A percentile compares a stretch with the other conserved stretches of the same genome.
Conservation (phyloP, 2,888 invertebrate genomes). For the Eumerus sabulonum region DNA sequence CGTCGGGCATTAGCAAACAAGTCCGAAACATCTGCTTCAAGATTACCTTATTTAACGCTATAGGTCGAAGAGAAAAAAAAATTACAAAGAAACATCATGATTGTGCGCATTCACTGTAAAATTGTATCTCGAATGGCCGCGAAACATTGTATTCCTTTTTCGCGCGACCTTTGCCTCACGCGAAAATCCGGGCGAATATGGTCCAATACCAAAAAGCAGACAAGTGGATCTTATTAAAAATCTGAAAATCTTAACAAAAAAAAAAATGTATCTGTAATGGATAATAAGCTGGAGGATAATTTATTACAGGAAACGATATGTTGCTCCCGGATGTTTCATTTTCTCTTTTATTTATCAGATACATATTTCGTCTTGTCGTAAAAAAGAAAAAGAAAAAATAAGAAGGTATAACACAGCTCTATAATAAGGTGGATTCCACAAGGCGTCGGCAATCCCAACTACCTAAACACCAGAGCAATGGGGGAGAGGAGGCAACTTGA, state of each 20-base stretch:
- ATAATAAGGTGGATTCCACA: conserved; percentile 38
- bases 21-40: conserved; percentile 9
- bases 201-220: conserved; percentile 23
- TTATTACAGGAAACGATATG: conserved; percentile 56
- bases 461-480: conserved; percentile 10
- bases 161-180: conserved; percentile 8
- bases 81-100: neutral
- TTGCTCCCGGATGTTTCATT: conserved; percentile 24
- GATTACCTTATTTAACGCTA: conserved; percentile 29
- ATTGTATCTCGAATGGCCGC: conserved; percentile 37
- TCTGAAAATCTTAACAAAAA: conserved; percentile 38
- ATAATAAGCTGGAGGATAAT: conserved; percentile 58
- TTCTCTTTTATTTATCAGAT: neutral
- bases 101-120: conserved; percentile 33
- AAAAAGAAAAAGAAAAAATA: conserved; percentile 19
- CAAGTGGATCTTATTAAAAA: conserved; percentile 57
- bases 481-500: conserved; percentile 15
- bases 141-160: conserved; percentile 7
- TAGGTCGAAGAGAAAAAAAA: conserved; percentile 19
- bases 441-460: conserved; percentile 3
- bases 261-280: neutral
- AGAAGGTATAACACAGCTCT: neutral
- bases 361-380: neutral
- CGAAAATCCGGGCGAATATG: neutral
- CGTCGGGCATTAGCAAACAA: neutral